phyloP scores from a whole-genome alignment of 2,797 vertebrate species.

The Heterohyrax brucei region DNA sequence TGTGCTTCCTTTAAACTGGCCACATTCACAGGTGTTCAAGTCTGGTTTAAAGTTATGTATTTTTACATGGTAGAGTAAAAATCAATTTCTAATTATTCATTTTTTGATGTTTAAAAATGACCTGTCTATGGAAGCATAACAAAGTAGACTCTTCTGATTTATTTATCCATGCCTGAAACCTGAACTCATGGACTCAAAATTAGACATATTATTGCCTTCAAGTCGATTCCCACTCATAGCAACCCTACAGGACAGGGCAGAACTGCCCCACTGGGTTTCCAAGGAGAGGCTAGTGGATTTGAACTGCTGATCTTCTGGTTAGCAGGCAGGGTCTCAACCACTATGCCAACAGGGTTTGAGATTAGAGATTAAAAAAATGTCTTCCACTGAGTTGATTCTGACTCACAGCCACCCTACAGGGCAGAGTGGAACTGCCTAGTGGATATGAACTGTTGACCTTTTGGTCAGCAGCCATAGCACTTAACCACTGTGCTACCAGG shows the following conservation, averaged over 20 bases:
- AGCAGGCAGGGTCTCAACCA: no score
- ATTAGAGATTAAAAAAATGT: background rate
- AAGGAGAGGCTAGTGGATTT: no score
- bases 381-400: no score
- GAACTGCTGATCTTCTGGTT: no score
- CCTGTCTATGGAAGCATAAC: background rate
- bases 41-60: background rate
- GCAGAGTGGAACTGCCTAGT: no score
- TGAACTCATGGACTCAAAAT: background rate
- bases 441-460: no score
- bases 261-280: no score
- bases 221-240: no score
- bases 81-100: background rate
- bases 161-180: background rate
- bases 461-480: no score
- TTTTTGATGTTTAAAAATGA: slow-evolving; percentile 11
- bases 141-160: background rate
- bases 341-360: background rate
- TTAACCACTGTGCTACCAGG: no score
- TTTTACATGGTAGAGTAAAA: slow-evolving; percentile 22
- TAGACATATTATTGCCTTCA: background rate
- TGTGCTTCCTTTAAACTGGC: slow-evolving; percentile 6
- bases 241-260: no score
- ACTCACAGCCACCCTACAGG: no score
- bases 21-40: background rate